Evolutionary conservation across 1,140 invertebrate species (phyloP).

Genomic region (Calephelis nemesis): DNA sequence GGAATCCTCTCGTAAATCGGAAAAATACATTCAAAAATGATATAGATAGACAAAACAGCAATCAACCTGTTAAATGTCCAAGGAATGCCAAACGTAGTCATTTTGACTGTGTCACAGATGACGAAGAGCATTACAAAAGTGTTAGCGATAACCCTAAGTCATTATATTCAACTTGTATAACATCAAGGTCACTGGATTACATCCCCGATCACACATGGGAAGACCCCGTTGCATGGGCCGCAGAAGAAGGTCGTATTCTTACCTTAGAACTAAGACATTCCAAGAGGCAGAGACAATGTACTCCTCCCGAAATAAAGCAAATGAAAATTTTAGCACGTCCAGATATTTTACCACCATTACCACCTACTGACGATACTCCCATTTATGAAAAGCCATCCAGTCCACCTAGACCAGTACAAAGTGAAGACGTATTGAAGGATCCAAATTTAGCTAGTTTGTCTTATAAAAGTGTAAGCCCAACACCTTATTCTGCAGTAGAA

Average conservation of each 20-base stretch:
- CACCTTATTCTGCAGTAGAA: background rate
- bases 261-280: constrained; percentile 84
- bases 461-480: constrained; percentile 5
- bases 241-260: constrained; percentile 80
- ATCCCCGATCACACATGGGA: constrained; percentile 48
- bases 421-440: constrained; percentile 25
- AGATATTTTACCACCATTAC: constrained; percentile 83
- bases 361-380: constrained; percentile 68
- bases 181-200: constrained; percentile 36
- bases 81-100: constrained; percentile 27
- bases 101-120: constrained; percentile 85
- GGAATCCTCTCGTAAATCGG: constrained; percentile 60
- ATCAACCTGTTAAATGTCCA: constrained; percentile 35
- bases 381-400: constrained; percentile 82
- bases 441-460: background rate
- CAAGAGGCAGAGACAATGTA: constrained; percentile 82
- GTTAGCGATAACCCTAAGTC: constrained; percentile 4
- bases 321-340: constrained; percentile 78
- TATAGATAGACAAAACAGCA: constrained; percentile 79
- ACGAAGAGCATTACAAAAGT: constrained; percentile 80
- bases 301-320: constrained; percentile 73
- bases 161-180: constrained; percentile 9
- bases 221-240: constrained; percentile 54
- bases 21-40: constrained; percentile 75
- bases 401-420: constrained; percentile 77